These are phyloP conservation scores for Phanerotoma sp. DNA, from an alignment of 2,888 invertebrate genomes.

Conservation along the genomic window DNA sequence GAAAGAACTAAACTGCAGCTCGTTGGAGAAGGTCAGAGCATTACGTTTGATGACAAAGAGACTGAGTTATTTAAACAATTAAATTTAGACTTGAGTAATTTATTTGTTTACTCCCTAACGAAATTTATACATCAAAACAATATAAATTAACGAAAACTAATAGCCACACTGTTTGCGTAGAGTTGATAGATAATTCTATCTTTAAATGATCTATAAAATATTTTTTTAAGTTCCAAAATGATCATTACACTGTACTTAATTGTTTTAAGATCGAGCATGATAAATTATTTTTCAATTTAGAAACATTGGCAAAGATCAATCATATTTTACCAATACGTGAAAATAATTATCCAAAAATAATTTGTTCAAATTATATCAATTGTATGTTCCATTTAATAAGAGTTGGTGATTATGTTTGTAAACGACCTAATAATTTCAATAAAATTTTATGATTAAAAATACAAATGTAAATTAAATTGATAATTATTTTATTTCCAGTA, in stretches of 20 bases:
- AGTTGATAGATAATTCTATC: constrained; percentile 12
- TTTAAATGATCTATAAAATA: constrained; percentile 22
- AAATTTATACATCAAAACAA: constrained; percentile 24
- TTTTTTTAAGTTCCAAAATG: constrained; percentile 18
- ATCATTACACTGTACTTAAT: background rate
- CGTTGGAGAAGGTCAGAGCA: background rate
- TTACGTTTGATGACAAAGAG: background rate
- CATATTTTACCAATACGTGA: background rate
- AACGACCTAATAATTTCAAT: constrained; percentile 18
- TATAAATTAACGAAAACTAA: constrained; percentile 30
- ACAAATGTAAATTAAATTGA: too few species aligned
- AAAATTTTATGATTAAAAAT: constrained; percentile 17
- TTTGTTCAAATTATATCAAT: constrained; percentile 7
- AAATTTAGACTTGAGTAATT: background rate
- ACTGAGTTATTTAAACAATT: background rate
- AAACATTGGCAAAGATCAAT: background rate
- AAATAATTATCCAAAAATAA: background rate
- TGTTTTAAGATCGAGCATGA: background rate
- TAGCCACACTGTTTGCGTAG: constrained; percentile 20
- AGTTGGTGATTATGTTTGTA: constrained; percentile 22
- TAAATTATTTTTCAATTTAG: background rate
- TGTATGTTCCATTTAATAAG: constrained; percentile 17
- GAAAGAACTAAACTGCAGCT: background rate
- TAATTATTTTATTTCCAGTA: too few species aligned
- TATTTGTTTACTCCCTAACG: constrained; percentile 6